Base-by-base conservation (phyloP, 2,113 vertebrate species). In the Gopherus flavomarginatus region DNA sequence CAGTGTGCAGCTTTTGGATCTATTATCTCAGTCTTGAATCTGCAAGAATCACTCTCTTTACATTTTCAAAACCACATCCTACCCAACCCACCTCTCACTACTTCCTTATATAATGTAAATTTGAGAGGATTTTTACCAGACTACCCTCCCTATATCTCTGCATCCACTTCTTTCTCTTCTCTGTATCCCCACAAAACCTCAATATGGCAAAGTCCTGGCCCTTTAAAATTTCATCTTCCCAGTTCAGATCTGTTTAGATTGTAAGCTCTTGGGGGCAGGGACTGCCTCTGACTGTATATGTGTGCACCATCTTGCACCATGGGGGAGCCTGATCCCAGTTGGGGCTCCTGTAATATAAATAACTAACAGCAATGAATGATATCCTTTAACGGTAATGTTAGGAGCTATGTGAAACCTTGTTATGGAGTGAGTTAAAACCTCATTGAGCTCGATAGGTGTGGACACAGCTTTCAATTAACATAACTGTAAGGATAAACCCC, bases 61-160 rank as follows among this genome's bases (percentile, higher is more conserved):
- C 13, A 4, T 0, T 5, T n/a, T 57, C 69, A 75, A 86, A 90
- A 44, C 16, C 3, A 38, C 75, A n/a, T 84, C 42, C 17, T 81
- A 6, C 11, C 1, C 11, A 35, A 5, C 7, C 47, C 11, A 0
- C 0, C 0, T 42, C 22, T 27, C 57, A 47, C 72, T 11, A n/a
- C 44, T 12, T 47, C 29, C 42, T 42, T 77, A 5, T 69, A 14
- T 19, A 77, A 12, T 44, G 38, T 44, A 21, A 8, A n/a, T 3
- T 12, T 77, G 72, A 6, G 38, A 77, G 24, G 10, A 26, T 27
- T 77, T 75, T 77, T 77, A 44, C 11, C 38, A 77, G 8, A 42
- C 42, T 42, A 26, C 12, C 5, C 44, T 44, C 38, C 38, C 24
- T 44, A 42, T 77, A 77, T 26, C 38, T n/a, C 26, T 81, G 75